Conservation (phyloP, 2,888 invertebrate genomes). For the Hesperia comma region DNA sequence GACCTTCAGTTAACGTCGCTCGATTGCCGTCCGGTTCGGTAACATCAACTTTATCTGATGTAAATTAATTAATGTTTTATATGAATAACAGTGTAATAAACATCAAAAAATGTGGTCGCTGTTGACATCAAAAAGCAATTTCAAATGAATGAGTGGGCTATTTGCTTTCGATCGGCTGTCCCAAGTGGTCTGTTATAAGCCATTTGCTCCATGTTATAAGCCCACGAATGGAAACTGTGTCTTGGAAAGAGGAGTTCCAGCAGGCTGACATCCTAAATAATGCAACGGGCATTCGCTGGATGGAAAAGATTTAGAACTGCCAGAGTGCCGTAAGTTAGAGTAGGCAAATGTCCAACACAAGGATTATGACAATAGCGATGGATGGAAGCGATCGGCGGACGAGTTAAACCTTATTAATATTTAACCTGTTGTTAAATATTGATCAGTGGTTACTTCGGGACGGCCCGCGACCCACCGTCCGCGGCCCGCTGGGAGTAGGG, state of each 20-base stretch:
- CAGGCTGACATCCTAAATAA: no score
- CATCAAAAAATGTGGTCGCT: background rate
- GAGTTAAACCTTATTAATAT: background rate
- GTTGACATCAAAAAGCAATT: background rate
- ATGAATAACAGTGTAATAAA: background rate
- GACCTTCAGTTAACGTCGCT: no score
- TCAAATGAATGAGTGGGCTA: background rate
- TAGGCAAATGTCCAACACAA: no score
- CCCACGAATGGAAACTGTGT: no score
- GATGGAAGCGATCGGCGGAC: background rate
- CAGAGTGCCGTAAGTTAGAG: no score
- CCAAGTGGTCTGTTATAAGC: no score
- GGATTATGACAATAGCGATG: no score
- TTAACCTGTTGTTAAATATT: background rate
- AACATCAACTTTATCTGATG: background rate
- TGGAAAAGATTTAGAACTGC: no score
- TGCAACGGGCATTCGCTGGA: no score
- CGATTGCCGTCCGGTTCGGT: background rate
- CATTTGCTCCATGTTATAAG: no score
- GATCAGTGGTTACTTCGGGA: background rate
- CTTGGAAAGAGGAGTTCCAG: no score
- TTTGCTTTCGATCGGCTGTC: background rate
- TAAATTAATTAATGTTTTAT: background rate
- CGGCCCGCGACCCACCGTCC: background rate
- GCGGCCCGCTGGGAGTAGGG: background rate